These are phyloP conservation scores for Patella ulyssiponensis DNA, from an alignment of 2,888 invertebrate genomes.

Conservation along the genomic window DNA sequence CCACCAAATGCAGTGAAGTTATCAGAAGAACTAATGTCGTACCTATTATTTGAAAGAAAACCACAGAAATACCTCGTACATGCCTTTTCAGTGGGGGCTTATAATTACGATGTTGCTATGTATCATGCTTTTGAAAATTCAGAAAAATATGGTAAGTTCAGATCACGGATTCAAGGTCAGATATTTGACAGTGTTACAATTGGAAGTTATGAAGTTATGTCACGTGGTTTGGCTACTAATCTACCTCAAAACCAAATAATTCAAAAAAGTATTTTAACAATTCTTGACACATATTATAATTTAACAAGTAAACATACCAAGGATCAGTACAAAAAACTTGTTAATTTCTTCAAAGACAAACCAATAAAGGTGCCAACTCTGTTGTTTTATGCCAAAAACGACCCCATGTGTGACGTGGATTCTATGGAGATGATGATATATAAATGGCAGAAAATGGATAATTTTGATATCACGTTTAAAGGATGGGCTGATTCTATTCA, in stretches of 20 bases:
- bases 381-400: conserved; percentile 43
- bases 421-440: conserved; percentile 39
- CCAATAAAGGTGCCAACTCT: conserved; percentile 42
- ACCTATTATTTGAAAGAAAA: conserved; percentile 25
- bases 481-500: conserved; percentile 46
- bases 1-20: conserved; percentile 39
- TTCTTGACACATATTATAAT: conserved; percentile 40
- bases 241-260: conserved; percentile 29
- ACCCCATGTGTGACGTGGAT: conserved; percentile 46
- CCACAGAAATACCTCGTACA: conserved; percentile 41
- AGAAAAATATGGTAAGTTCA: conserved; percentile 33
- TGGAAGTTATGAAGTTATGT: conserved; percentile 50
- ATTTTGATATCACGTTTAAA: conserved; percentile 31
- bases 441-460: conserved; percentile 33
- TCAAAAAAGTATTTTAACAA: conserved; percentile 24
- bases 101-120: conserved; percentile 43
- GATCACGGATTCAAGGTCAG: conserved; percentile 42
- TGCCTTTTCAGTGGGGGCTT: conserved; percentile 53
- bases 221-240: conserved; percentile 41
- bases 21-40: conserved; percentile 37
- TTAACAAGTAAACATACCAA: conserved; percentile 41
- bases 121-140: conserved; percentile 24
- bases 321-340: conserved; percentile 42
- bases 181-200: conserved; percentile 54
- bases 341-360: conserved; percentile 38